These are phyloP conservation scores for Automeris io DNA, from an alignment of 2,888 invertebrate species.

Conservation along the genomic window DNA sequence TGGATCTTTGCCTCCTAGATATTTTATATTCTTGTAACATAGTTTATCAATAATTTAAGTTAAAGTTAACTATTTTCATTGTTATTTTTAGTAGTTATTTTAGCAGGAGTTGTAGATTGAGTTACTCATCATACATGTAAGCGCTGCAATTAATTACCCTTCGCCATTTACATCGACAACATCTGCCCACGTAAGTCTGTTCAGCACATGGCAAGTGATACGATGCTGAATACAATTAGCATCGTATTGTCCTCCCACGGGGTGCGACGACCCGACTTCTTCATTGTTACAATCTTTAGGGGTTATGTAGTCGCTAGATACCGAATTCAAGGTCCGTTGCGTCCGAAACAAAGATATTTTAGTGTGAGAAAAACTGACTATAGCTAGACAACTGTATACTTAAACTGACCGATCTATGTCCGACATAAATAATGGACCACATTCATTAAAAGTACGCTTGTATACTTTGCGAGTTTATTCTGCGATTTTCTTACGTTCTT, in stretches of 20 bases:
- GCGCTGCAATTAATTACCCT: background rate
- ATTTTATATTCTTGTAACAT: no score
- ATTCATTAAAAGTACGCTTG: no score
- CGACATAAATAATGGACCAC: no score
- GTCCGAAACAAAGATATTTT: background rate
- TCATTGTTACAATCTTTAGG: constrained; percentile 8
- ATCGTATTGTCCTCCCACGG: constrained; percentile 46
- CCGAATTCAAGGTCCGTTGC: constrained; percentile 1
- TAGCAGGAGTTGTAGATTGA: no score
- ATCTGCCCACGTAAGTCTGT: constrained; percentile 7
- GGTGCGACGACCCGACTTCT: constrained; percentile 43
- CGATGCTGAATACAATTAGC: constrained; percentile 4
- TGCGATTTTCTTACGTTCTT: no score
- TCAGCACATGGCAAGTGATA: constrained; percentile 8
- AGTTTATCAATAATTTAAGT: no score
- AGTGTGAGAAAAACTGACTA: background rate
- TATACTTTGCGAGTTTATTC: no score
- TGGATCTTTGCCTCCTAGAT: no score
- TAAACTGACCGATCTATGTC: background rate
- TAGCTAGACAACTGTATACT: constrained; percentile 1
- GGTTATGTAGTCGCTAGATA: constrained; percentile 3
- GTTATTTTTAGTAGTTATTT: no score
- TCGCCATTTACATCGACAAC: background rate
- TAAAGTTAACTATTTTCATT: no score
- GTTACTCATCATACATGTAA: no score